Evolutionary conservation across 2,797 vertebrate species (phyloP).

Genomic region (Smutsia gigantea): DNA sequence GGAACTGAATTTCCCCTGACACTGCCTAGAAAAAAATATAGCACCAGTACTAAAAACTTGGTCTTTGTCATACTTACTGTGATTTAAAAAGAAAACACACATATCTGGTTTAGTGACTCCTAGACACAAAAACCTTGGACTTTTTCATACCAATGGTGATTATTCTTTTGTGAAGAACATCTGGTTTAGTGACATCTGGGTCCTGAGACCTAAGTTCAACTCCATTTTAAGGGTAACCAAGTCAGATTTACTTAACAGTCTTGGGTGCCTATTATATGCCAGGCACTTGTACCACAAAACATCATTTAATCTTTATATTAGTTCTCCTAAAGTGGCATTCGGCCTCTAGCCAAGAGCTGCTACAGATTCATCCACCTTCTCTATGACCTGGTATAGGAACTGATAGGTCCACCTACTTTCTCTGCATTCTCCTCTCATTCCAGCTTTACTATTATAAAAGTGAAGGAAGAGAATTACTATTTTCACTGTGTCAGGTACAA

Average conservation of each 20-base stretch:
- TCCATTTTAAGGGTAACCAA: background rate
- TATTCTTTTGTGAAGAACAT: background rate
- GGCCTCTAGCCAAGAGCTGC: background rate
- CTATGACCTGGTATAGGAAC: background rate
- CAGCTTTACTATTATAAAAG: background rate
- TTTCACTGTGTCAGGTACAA: background rate
- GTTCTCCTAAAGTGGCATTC: background rate
- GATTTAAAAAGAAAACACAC: constrained; percentile 31
- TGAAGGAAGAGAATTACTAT: background rate
- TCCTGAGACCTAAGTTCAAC: background rate
- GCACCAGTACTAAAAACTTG: background rate
- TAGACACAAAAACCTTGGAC: background rate
- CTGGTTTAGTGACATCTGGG: background rate
- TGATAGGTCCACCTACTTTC: background rate
- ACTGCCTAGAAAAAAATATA: background rate
- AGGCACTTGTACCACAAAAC: background rate
- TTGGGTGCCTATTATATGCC: background rate
- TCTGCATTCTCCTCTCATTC: background rate
- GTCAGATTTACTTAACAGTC: background rate
- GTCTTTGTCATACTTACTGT: background rate
- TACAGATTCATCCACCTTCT: background rate
- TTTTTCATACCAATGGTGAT: constrained; percentile 3
- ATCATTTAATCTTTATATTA: background rate
- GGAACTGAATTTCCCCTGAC: background rate
- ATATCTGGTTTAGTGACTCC: background rate